A percentile compares a stretch with the other conserved stretches of the same genome.
Evolutionary conservation across 2,888 invertebrate genomes (phyloP).

Genomic region (Bombyx huttoni): DNA sequence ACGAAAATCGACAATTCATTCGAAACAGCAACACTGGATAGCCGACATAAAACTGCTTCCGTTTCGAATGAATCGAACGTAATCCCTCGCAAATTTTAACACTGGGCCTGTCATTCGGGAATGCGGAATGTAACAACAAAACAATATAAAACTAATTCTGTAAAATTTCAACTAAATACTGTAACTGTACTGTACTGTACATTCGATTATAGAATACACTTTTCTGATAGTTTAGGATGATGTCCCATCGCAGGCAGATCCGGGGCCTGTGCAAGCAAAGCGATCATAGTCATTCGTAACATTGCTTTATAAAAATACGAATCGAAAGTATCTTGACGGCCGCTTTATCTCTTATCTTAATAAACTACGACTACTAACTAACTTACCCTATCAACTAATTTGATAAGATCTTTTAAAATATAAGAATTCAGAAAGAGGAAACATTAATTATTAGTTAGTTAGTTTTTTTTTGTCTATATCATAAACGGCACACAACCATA

Average conservation of each 20-base stretch:
- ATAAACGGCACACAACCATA: slow-evolving; percentile 71
- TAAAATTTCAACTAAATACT: slow-evolving; percentile 3
- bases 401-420: slow-evolving; percentile 56
- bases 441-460: slow-evolving; percentile 39
- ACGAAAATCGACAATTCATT: slow-evolving; percentile 10
- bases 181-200: slow-evolving; percentile 18
- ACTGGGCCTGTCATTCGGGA: slow-evolving; percentile 42
- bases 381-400: slow-evolving; percentile 56
- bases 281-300: slow-evolving; percentile 64
- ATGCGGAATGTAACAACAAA: slow-evolving; percentile 18
- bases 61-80: slow-evolving; percentile 23
- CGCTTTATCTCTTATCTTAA: slow-evolving; percentile 56
- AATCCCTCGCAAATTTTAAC: slow-evolving; percentile 31
- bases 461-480: slow-evolving; percentile 49
- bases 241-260: slow-evolving; percentile 23
- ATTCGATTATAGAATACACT: slow-evolving; percentile 15
- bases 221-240: slow-evolving; percentile 2
- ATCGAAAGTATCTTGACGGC: slow-evolving; percentile 70
- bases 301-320: slow-evolving; percentile 72
- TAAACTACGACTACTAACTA: slow-evolving; percentile 61
- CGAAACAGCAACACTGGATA: slow-evolving; percentile 14
- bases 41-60: slow-evolving; percentile 14
- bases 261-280: slow-evolving; percentile 69
- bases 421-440: slow-evolving; percentile 70
- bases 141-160: slow-evolving; percentile 6